phyloP scores from a whole-genome alignment of 2,113 vertebrate genomes.

The Psophia crepitans region DNA sequence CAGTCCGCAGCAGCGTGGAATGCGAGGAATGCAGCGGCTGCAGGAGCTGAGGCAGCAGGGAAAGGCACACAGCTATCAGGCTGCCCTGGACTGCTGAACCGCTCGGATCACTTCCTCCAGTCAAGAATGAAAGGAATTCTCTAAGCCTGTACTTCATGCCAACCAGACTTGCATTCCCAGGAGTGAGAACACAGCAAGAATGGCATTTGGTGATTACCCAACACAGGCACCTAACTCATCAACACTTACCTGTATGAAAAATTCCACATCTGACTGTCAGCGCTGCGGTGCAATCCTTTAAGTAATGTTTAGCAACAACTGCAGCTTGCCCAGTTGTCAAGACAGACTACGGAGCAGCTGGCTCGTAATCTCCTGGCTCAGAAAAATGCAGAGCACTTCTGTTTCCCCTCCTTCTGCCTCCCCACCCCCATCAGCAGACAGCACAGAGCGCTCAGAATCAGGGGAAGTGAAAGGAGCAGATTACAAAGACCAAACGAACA shows the following conservation, averaged over 20 bases:
- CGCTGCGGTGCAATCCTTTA: neutral
- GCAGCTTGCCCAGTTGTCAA: constrained; percentile 9
- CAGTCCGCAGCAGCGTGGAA: constrained; percentile 69
- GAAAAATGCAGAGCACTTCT: constrained; percentile 5
- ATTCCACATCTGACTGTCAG: neutral
- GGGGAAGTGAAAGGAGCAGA: neutral
- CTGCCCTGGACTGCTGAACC: constrained; percentile 49
- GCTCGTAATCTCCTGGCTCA: neutral
- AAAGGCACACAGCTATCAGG: constrained; percentile 41
- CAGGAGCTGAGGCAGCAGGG: constrained; percentile 69
- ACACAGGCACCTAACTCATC: neutral
- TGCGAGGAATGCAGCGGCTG: constrained; percentile 71
- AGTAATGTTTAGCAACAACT: neutral
- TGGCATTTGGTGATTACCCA: constrained; percentile 23
- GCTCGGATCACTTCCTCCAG: constrained; percentile 59
- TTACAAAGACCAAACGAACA: neutral
- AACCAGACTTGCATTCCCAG: constrained; percentile 37
- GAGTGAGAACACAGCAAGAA: neutral
- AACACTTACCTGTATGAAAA: constrained; percentile 27
- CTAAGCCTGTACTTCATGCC: constrained; percentile 42
- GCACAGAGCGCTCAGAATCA: neutral
- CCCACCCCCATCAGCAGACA: neutral
- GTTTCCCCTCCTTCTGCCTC: neutral
- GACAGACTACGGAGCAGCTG: constrained; percentile 49
- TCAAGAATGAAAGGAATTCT: constrained; percentile 79